Conservation (phyloP, 2,113 vertebrate genomes). For the Chamaea fasciata region DNA sequence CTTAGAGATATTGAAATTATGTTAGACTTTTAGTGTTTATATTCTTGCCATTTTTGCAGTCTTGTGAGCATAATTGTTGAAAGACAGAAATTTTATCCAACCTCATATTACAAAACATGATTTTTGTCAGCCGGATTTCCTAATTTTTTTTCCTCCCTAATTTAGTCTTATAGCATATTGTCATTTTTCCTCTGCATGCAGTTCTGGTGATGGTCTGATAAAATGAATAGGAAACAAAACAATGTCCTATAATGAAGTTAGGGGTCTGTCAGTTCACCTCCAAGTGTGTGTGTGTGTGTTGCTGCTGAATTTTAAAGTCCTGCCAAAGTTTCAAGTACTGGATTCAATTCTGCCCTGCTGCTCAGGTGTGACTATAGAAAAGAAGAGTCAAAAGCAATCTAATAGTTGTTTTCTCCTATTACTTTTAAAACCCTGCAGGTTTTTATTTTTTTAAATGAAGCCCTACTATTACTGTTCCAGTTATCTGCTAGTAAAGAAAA, state of each 20-base stretch:
- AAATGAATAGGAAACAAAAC: not conserved
- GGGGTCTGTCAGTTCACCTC: not conserved
- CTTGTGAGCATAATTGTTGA: not conserved
- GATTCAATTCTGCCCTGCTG: not conserved
- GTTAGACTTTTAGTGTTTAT: not conserved
- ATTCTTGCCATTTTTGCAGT: constrained; percentile 27
- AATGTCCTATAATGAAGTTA: not conserved
- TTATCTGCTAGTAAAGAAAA: constrained; percentile 45
- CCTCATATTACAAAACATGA: not conserved
- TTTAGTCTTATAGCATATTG: not conserved
- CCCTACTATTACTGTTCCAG: constrained; percentile 31
- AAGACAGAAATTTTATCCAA: not conserved
- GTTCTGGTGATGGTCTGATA: not conserved
- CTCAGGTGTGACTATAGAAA: not conserved
- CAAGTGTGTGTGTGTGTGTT: not conserved
- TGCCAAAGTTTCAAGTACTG: constrained; percentile 6
- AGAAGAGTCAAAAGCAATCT: not conserved
- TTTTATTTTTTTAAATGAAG: constrained; percentile 7
- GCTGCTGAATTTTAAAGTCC: not conserved
- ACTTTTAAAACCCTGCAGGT: constrained; percentile 25
- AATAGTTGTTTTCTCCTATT: not conserved
- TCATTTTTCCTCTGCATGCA: not conserved
- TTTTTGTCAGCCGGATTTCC: not conserved
- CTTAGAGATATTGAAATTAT: not conserved
- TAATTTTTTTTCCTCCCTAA: not conserved